Evolutionary conservation across 2,888 invertebrate genomes (phyloP), one percentile per base, ranked within the genome.

Genomic region (Carcina quercana): DNA sequence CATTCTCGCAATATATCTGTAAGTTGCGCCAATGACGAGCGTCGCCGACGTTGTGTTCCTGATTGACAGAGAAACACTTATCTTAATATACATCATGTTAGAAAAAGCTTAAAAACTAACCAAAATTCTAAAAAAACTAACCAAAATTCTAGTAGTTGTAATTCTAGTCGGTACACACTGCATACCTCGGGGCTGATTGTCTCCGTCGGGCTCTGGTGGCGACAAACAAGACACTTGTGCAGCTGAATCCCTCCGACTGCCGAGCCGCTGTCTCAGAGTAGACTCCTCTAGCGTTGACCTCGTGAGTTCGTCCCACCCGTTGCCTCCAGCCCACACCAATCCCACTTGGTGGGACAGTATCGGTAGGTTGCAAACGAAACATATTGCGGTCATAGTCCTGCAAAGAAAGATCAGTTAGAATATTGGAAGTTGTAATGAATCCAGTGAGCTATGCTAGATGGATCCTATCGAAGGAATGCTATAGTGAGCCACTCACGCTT

Each of bases 331-430:
- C 95, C 96, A 96, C 69, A 95, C 92, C 75, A 96, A 84, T 28
- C 95, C 95, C 62, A 95, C 95, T 88, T 96, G 96, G 83, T 96
- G 95, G 47, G 94, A 95, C 74, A 96, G 88, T 71, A 96, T 96
- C 58, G 96, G 96, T 66, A 96, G 88, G 84, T 96, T 96, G 92
- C 96, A 96, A 59, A 96, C 95, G 87, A 96, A 96, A 86, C 96
- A 96, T 86, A 95, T 91, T 73, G 95, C 92, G 66, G 94, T 93
- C 94, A 95, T 94, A 71, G 92, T 94, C 91, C 95, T 95, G 90
- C 47, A 28, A 49, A 69, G 64, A 48, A 75, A 46, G 10, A 22
- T 10, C n/a, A n/a, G n/a, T n/a, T n/a, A n/a, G n/a, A n/a, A n/a
- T n/a, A n/a, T n/a, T n/a, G n/a, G n/a, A n/a, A n/a, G n/a, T n/a